phyloP scores from a whole-genome alignment of 30 jellyfish, hydroid and myxozoan species.

The Pelagia noctiluca region DNA sequence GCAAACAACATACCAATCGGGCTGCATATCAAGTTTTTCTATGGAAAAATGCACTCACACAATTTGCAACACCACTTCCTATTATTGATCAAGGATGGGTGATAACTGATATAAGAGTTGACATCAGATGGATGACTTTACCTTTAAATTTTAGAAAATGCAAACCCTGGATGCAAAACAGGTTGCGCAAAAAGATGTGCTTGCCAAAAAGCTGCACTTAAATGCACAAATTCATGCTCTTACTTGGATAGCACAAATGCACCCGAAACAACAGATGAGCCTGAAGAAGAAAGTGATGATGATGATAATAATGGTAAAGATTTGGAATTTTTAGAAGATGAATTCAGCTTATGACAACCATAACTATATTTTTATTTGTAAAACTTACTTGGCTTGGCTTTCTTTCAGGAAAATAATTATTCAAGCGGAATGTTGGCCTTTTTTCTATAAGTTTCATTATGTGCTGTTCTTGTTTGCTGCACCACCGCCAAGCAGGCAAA shows the following conservation, averaged over 20 bases:
- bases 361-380: too few species aligned
- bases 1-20: constrained; percentile 3
- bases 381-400: too few species aligned
- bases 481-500: too few species aligned
- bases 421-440: too few species aligned
- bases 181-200: constrained; percentile 45
- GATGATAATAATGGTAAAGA: neutral
- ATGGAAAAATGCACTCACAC: constrained; percentile 19
- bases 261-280: too few species aligned
- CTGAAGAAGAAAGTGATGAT: neutral
- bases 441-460: too few species aligned
- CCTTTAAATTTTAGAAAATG: constrained; percentile 7
- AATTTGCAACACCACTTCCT: neutral
- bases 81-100: constrained; percentile 34
- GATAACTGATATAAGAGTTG: neutral
- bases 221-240: constrained; percentile 38
- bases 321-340: neutral
- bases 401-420: too few species aligned
- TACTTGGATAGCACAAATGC: constrained; percentile 7
- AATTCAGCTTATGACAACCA: neutral
- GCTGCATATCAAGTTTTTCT: constrained; percentile 22
- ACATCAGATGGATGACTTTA: constrained; percentile 26
- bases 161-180: constrained; percentile 45
- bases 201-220: constrained; percentile 21
- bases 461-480: too few species aligned